These are phyloP conservation scores for Apis dorsata DNA, from an alignment of 1,140 invertebrate species.

Conservation along the genomic window DNA sequence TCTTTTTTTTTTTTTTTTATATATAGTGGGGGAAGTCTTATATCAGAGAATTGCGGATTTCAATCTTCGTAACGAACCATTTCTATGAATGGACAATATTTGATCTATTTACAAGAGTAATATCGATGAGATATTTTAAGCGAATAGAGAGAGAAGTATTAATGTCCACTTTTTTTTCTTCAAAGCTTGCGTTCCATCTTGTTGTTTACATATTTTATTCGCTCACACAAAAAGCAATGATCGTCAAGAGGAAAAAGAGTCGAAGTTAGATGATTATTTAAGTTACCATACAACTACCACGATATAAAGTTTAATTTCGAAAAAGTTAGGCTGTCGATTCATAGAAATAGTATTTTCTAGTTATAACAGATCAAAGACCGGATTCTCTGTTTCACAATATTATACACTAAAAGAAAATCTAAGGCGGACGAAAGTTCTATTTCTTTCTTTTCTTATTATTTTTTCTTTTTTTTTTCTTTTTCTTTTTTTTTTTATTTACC, in stretches of 20 bases:
- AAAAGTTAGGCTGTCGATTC: conserved; percentile 39
- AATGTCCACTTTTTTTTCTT: conserved; percentile 38
- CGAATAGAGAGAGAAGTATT: conserved; percentile 51
- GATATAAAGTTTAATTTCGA: conserved; percentile 52
- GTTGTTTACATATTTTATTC: conserved; percentile 25
- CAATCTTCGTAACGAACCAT: not conserved
- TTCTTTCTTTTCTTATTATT: not conserved
- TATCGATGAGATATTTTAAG: conserved; percentile 47
- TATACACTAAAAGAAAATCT: not conserved
- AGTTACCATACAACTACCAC: conserved; percentile 41
- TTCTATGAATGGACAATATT: conserved; percentile 33
- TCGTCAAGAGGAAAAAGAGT: conserved; percentile 37
- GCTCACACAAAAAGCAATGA: conserved; percentile 50
- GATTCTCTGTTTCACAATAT: conserved; percentile 12
- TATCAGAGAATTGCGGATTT: not conserved
- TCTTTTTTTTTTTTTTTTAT: not conserved
- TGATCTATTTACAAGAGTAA: conserved; percentile 51
- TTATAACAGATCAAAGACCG: not conserved
- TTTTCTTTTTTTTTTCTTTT: not conserved
- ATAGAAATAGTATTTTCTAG: conserved; percentile 20
- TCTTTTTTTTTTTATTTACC: not conserved
- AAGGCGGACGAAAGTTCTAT: conserved; percentile 7
- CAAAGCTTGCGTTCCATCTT: conserved; percentile 29
- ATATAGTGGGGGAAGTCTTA: conserved; percentile 12
- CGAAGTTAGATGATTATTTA: conserved; percentile 59